These are phyloP conservation scores for Drosophila malerkotliana DNA, from an alignment of 1,140 invertebrate genomes.

Conservation along the genomic window DNA sequence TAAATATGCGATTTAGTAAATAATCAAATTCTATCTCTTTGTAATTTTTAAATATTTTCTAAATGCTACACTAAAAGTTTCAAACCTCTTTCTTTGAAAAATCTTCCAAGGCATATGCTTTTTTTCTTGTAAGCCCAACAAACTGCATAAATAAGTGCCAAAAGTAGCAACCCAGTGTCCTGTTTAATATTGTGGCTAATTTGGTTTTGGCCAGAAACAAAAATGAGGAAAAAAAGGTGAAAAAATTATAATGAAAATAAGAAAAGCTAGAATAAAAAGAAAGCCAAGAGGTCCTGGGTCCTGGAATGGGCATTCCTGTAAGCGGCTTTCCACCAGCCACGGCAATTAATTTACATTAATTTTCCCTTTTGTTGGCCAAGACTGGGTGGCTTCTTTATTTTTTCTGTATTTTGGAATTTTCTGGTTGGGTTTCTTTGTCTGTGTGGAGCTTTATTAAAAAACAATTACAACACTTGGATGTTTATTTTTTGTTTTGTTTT, in stretches of 20 bases:
- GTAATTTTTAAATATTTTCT: no score
- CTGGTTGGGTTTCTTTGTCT: neutral
- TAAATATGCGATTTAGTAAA: no score
- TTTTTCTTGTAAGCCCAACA: no score
- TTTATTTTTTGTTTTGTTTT: constrained; percentile 7
- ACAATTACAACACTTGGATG: constrained; percentile 61
- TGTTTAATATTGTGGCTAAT: constrained; percentile 21
- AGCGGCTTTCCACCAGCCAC: constrained; percentile 50
- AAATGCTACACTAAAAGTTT: no score
- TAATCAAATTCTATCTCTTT: no score
- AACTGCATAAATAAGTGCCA: neutral
- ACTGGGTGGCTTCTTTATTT: neutral
- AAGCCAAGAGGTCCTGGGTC: neutral
- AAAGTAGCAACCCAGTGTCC: neutral
- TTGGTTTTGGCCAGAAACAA: neutral
- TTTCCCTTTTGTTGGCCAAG: constrained; percentile 40
- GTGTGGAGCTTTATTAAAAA: constrained; percentile 55
- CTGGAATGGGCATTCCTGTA: constrained; percentile 14
- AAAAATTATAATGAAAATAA: neutral
- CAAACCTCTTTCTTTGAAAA: no score
- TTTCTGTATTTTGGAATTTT: constrained; percentile 2
- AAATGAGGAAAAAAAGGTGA: neutral
- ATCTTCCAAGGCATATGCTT: neutral
- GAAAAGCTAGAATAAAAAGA: neutral
- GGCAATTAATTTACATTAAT: constrained; percentile 71